Evolutionary conservation across 2,888 invertebrate genomes (phyloP).

Genomic region (Lordiphosa andalusiaca): DNA sequence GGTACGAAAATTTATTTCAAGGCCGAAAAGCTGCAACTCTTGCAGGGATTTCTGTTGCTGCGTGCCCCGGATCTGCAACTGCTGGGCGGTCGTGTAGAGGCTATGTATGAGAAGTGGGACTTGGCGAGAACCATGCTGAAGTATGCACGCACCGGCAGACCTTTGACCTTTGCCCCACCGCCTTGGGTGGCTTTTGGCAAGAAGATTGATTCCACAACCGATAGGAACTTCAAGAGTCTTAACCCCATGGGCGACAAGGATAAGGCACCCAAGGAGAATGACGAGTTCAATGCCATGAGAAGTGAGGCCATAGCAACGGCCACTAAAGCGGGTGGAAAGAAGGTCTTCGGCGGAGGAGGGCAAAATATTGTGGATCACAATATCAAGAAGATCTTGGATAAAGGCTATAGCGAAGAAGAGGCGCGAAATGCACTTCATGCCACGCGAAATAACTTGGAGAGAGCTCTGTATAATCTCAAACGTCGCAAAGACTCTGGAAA

Average conservation of each 20-base stretch:
- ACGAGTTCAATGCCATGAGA: conserved; percentile 93
- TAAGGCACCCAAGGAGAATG: conserved; percentile 84
- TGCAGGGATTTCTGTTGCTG: conserved; percentile 88
- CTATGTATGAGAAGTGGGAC: conserved; percentile 94
- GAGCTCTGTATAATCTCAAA: conserved; percentile 86
- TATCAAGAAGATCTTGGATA: conserved; percentile 89
- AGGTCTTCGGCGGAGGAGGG: conserved; percentile 85
- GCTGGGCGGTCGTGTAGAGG: conserved; percentile 91
- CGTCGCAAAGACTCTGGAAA: conserved; percentile 81
- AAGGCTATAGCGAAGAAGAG: conserved; percentile 88
- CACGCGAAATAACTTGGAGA: conserved; percentile 87
- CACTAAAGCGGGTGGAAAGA: conserved; percentile 84
- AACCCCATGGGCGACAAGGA: conserved; percentile 81
- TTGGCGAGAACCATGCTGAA: conserved; percentile 85
- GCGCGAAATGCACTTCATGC: conserved; percentile 87
- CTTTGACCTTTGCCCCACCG: conserved; percentile 88
- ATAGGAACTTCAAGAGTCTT: conserved; percentile 87
- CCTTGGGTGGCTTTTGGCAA: conserved; percentile 96
- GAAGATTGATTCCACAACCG: conserved; percentile 83
- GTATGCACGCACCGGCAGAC: conserved; percentile 81
- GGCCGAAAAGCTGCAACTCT: conserved; percentile 82
- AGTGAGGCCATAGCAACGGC: conserved; percentile 95
- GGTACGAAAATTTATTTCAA: conserved; percentile 89
- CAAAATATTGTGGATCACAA: conserved; percentile 87
- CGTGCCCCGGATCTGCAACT: conserved; percentile 85